Base-by-base conservation (phyloP, 2,113 vertebrate genomes). In the Centropus unirufus region DNA sequence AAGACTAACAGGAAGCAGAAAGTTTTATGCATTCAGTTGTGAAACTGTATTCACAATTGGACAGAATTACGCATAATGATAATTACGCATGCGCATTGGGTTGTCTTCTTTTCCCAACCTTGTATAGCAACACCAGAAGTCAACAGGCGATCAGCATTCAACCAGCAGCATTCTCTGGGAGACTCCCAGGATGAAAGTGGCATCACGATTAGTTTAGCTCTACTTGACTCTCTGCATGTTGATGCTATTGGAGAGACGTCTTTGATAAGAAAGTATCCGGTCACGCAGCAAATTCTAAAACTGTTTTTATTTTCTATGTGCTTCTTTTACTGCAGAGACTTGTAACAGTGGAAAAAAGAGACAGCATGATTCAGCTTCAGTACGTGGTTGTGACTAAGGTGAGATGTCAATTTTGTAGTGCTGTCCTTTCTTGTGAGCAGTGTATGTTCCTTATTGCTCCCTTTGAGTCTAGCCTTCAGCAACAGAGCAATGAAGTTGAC, bases 381-480 rank as follows among this genome's bases (percentile, higher is more conserved):
- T 14, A 32, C 2, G 2, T 9, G 17, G 30, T 57, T n/a, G 6
- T 52, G 54, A 74, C 51, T 57, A 69, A 78, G 47, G 34, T 59
- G 18, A 91, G 39, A 57, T 61, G 44, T 59, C 64, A 74, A 1
- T 34, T 74, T 83, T 69, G 58, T 61, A 73, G 32, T 55, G 19
- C 19, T 24, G 75, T 75, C 47, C 44, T 57, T 90, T 72, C 54
- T n/a, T 87, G 9, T 55, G 32, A 73, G 16, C 39, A 70, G 46
- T 76, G 59, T 55, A 77, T 66, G 66, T 21, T 80, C 17, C 6
- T 87, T 77, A 90, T 57, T 57, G 49, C 47, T 91, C n/a, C 18
- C 47, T 91, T 63, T 90, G 70, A 90, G 39, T 74, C 39, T 59
- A 80, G 39, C 29, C 72, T 76, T 94, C 87, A 95, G 64, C 55